phyloP scores from a whole-genome alignment of 1,140 invertebrate genomes.

The Zaprionus taronus region DNA sequence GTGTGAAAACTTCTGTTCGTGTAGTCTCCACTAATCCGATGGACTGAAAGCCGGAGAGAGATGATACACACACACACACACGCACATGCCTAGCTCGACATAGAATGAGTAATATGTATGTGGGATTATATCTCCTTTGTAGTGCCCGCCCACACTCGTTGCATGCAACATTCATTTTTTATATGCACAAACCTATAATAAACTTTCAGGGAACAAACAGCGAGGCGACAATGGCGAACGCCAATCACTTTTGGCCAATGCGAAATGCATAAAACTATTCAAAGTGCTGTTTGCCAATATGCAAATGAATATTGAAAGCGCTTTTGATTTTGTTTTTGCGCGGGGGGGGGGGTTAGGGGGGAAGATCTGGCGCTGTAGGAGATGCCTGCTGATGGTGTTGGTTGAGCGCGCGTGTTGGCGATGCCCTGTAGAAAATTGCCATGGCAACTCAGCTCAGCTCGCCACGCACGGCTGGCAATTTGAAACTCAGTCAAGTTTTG shows the following conservation, averaged over 20 bases:
- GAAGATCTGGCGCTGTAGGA: not conserved
- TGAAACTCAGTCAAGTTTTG: slow-evolving; percentile 26
- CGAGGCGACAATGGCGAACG: slow-evolving; percentile 3
- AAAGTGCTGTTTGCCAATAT: not conserved
- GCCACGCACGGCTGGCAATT: slow-evolving; percentile 25
- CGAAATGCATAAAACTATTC: slow-evolving; percentile 4
- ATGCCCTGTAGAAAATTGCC: slow-evolving; percentile 17
- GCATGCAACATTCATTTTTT: not conserved
- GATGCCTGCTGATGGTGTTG: no score
- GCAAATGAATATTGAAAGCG: not conserved
- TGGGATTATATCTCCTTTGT: not conserved
- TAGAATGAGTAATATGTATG: not conserved
- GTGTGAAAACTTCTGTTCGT: not conserved
- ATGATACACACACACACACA: no score
- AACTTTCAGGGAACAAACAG: not conserved
- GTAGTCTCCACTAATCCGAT: not conserved
- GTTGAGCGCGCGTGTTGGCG: not conserved
- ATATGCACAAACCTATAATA: not conserved
- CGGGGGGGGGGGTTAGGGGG: not conserved
- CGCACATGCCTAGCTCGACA: no score
- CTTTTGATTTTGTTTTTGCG: slow-evolving; percentile 1
- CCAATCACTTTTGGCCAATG: not conserved
- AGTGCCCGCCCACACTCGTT: no score
- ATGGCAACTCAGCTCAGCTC: slow-evolving; percentile 23
- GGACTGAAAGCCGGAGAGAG: not conserved